Evolutionary conservation across 2,888 invertebrate species (phyloP).

Genomic region (Drosophila kambysellisi): DNA sequence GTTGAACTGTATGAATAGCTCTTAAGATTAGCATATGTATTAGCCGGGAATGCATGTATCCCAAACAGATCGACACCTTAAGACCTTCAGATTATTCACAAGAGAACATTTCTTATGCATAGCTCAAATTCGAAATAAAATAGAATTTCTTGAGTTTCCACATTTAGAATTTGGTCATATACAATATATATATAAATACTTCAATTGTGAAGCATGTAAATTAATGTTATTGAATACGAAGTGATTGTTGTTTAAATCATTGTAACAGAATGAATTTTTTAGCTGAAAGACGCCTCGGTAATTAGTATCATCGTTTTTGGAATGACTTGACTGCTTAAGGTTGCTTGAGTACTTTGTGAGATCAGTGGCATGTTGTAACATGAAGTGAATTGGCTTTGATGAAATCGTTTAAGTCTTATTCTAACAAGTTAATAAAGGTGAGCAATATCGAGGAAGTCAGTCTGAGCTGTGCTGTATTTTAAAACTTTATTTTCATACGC

Average conservation of each 20-base stretch:
- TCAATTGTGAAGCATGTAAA: neutral
- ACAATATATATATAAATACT: neutral
- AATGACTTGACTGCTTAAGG: neutral
- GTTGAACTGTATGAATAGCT: constrained; percentile 44
- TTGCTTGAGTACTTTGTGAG: neutral
- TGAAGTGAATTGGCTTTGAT: neutral
- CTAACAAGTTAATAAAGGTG: too few relatives aligned
- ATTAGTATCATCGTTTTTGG: neutral
- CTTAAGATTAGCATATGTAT: constrained; percentile 43
- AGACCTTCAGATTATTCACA: neutral
- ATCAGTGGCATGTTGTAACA: neutral
- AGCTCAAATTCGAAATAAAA: neutral
- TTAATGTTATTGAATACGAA: neutral
- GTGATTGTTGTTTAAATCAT: neutral
- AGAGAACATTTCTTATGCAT: neutral
- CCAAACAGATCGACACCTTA: constrained; percentile 13
- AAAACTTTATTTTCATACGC: neutral
- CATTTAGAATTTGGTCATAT: too few relatives aligned
- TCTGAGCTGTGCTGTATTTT: neutral
- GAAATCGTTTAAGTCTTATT: too few relatives aligned
- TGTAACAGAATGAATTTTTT: neutral
- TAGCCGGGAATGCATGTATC: constrained; percentile 8
- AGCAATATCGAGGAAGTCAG: too few relatives aligned
- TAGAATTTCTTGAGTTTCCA: neutral
- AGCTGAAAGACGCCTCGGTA: neutral